Percentiles rank a stretch among this genome's conserved stretches.
phyloP scores from a whole-genome alignment of 2,888 invertebrate species.

The Electrophaes corylata region DNA sequence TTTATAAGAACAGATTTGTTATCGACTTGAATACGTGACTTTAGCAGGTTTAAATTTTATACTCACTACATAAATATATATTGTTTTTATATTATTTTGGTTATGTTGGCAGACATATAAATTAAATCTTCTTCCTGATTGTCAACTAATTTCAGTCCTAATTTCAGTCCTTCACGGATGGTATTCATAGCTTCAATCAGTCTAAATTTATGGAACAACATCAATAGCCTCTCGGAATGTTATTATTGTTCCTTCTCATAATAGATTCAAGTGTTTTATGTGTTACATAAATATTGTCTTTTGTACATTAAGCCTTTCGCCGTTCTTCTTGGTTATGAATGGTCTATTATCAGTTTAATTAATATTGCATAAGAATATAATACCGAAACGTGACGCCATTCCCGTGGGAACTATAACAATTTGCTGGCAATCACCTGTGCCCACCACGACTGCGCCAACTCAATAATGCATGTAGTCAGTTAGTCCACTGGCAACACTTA shows the following conservation, averaged over 20 bases:
- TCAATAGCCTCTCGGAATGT: not conserved
- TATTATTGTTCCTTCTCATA: not conserved
- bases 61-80: not conserved
- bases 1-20: slow-evolving; percentile 49
- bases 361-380: slow-evolving; percentile 49
- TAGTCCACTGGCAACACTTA: slow-evolving; percentile 52
- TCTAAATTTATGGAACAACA: not conserved
- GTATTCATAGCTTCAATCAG: not conserved
- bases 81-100: slow-evolving; percentile 18
- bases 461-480: slow-evolving; percentile 71
- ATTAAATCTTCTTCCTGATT: slow-evolving; percentile 3
- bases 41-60: slow-evolving; percentile 27
- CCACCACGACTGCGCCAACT: slow-evolving; percentile 53
- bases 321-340: not conserved
- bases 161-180: not conserved
- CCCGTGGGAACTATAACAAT: slow-evolving; percentile 74
- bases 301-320: no score
- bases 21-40: slow-evolving; percentile 25
- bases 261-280: not conserved
- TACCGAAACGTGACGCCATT: slow-evolving; percentile 49
- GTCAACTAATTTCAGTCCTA: not conserved
- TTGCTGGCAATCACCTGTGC: slow-evolving; percentile 64
- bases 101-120: slow-evolving; percentile 17
- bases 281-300: not conserved
- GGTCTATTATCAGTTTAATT: slow-evolving; percentile 27